Base-by-base conservation (phyloP, 2,888 invertebrate species). In the Muschampia plurimacula region DNA sequence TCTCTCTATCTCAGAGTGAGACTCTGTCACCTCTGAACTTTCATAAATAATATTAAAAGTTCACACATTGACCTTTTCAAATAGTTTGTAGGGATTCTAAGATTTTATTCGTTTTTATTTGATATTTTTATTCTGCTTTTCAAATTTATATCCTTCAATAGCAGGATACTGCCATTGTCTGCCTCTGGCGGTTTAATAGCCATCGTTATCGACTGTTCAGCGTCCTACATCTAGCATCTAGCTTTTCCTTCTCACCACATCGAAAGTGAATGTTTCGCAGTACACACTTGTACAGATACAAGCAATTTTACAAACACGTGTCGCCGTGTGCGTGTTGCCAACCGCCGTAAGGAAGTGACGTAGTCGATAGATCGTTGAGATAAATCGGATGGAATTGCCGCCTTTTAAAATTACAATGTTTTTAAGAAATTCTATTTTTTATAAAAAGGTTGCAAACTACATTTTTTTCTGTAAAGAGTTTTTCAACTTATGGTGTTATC, bases 321-420 rank as follows among this genome's bases (percentile, higher is more conserved):
- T 55, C 55, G 55, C 5, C 55, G 55, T 55, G 55, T 55, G 55
- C 55, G 55, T 55, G 55, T 10, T 55, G 55, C 55, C 55, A 55
- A 28, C 55, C 55, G 10, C 55, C 10, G 55, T 28, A 55, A 55
- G 55, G 55, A 55, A 55, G 55, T 55, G 55, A 55, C 57, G 57
- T 57, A 57, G 57, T 28, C 6, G 57, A 57, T 57, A 28, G 57
- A 22, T 55, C 22, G 10, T 32, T 28, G 57, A 57, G 28, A 57
- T 57, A 57, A 28, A 32, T 6, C 13, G 28, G 57, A 57, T 57
- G 57, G 57, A 57, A 57, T 5, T 57, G 57, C 10, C 57, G 32
- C 22, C 8, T 3, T 9, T 55, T 8, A 15, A 15, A 8, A 52
- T 52, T 52, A 12, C 3, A 15, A 52, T 52, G 7, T 15, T 52